Base-by-base conservation (phyloP, 2,888 invertebrate species). In the Gymnoscelis rufifasciata region DNA sequence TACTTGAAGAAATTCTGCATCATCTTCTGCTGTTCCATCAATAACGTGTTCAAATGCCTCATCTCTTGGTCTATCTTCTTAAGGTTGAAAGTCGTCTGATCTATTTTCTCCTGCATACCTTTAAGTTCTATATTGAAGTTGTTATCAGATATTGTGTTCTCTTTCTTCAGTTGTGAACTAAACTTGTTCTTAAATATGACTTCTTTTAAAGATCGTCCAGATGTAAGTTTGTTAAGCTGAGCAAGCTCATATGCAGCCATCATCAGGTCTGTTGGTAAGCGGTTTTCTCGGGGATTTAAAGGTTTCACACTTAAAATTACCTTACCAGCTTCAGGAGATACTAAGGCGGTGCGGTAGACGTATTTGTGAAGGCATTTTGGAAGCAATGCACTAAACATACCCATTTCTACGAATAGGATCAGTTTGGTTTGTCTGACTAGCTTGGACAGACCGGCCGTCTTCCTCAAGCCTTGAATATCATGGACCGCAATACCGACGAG, bases 401-500 rank as follows among this genome's bases (percentile, higher is more conserved):
- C 95, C 62, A 94, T 90, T 74, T 95, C 95, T 49, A 95, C 93
- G 64, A 95, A 95, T 13, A 94, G 92, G 48, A 95, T 95, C 6
- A 95, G 77, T 70, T 95, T 95, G 0, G 95, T 95, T 74, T 95
- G 95, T 15, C 95, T 88, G 1, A 95, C 95, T 10, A 95, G 84
- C 66, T 95, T 95, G 0, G 94, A 94, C 0, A 95, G 79, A 0
- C 94, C 95, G 0, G 95, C 95, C 0, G 95, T 95, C 83, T 95
- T 95, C 51, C 95, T 92, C 0, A 95, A 78, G 0, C 95, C 95
- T 73, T 95, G 95, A 52, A 95, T 95, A 69, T 95, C 95, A 53
- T 95, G 95, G 0, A 95, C 95, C 0, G 95, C 95, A 46, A 95
- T 95, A 78, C 95, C 95, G 3, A 95, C 95, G 0, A 95, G 86